Percentiles rank a stretch among this genome's conserved stretches.
Evolutionary conservation across 2,888 invertebrate genomes (phyloP).

Genomic region (Steinernema carpocapsae): DNA sequence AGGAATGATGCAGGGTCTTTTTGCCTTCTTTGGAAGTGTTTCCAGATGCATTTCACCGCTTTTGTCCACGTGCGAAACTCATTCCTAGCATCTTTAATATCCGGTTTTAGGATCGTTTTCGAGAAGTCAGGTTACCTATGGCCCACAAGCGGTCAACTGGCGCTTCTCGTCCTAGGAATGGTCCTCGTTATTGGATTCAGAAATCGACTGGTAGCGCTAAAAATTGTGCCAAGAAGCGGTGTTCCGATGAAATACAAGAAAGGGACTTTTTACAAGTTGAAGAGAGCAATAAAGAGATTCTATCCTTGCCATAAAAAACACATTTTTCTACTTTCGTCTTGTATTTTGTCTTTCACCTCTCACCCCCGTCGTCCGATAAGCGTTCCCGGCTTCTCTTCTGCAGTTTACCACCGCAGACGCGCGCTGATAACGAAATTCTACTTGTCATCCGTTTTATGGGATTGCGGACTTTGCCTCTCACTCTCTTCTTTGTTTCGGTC

Average conservation of each 20-base stretch:
- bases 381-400: no score
- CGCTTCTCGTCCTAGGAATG: constrained; percentile 44
- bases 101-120: constrained; percentile 46
- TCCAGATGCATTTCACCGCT: constrained; percentile 51
- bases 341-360: no score
- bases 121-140: constrained; percentile 53
- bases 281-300: not conserved
- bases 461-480: no score
- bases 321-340: no score
- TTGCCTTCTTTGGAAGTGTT: constrained; percentile 50
- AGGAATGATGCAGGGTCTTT: constrained; percentile 55
- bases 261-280: constrained; percentile 51
- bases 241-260: constrained; percentile 46
- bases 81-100: not conserved
- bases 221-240: constrained; percentile 44
- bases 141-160: constrained; percentile 45
- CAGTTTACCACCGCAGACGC: no score
- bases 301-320: no score
- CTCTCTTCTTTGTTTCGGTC: no score
- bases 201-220: constrained; percentile 46
- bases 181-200: constrained; percentile 45
- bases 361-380: no score
- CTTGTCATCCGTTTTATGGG: no score
- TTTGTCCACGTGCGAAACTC: constrained; percentile 46
- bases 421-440: no score